These are phyloP conservation scores for Acanthosepion pharaonis DNA, from an alignment of 2,888 invertebrate genomes.

Conservation along the genomic window DNA sequence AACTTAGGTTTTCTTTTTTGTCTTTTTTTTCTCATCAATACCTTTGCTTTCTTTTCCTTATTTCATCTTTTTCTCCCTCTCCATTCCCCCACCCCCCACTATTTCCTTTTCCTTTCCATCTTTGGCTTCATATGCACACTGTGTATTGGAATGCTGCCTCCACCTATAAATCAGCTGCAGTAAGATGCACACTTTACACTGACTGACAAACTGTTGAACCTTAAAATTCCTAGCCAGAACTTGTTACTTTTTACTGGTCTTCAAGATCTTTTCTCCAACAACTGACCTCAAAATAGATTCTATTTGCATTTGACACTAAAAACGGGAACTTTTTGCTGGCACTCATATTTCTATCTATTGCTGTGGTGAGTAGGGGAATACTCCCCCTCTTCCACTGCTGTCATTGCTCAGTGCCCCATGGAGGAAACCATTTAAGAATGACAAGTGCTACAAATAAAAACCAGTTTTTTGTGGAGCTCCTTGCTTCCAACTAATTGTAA, in stretches of 20 bases:
- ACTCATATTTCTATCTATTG: not conserved
- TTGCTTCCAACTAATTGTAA: not conserved
- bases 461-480: not conserved
- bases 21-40: not conserved
- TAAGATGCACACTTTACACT: not conserved
- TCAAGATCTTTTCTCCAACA: not conserved
- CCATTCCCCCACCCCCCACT: no score
- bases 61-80: not conserved
- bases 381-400: not conserved
- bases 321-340: not conserved
- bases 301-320: not conserved
- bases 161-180: not conserved
- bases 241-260: not conserved
- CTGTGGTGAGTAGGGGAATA: not conserved
- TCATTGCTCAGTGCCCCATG: not conserved
- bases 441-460: not conserved
- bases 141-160: not conserved
- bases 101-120: not conserved
- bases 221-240: not conserved
- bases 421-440: not conserved
- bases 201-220: slow-evolving; percentile 4
- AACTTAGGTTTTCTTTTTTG: not conserved
- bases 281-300: slow-evolving; percentile 8
- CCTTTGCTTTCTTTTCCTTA: not conserved
- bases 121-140: not conserved